Conservation (phyloP, 1,140 invertebrate species). For the Drosophila mauritiana region DNA sequence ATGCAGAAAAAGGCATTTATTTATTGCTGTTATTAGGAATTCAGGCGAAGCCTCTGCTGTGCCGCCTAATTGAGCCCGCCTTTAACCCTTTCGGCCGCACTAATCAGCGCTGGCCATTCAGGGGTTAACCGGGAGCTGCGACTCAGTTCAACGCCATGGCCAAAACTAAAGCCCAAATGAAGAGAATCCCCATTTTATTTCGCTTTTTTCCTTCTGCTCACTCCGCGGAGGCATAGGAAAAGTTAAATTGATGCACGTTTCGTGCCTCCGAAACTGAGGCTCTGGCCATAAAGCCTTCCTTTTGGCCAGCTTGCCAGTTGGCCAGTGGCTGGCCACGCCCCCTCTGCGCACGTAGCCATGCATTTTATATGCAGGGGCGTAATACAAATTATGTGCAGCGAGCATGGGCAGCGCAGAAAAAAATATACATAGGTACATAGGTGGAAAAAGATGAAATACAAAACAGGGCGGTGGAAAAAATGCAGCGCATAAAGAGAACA, state of each 20-base stretch:
- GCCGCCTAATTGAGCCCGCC: conserved; percentile 26
- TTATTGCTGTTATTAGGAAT: conserved; percentile 75
- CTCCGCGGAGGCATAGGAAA: conserved; percentile 41
- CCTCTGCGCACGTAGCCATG: conserved; percentile 65
- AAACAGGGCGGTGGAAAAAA: conserved; percentile 5
- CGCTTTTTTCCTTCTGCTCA: neutral
- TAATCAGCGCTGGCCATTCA: conserved; percentile 35
- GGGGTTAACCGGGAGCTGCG: conserved; percentile 30
- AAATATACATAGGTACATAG: conserved; percentile 3
- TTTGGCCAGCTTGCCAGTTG: conserved; percentile 26
- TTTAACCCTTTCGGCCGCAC: conserved; percentile 22
- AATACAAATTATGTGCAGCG: conserved; percentile 76
- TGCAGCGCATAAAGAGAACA: conserved; percentile 41
- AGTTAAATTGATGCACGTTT: conserved; percentile 73
- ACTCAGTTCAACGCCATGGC: neutral
- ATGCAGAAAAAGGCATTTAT: conserved; percentile 65
- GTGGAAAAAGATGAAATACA: conserved; percentile 7
- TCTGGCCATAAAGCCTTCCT: conserved; percentile 58
- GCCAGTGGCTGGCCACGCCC: conserved; percentile 49
- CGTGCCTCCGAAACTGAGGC: conserved; percentile 41
- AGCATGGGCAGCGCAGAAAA: conserved; percentile 14
- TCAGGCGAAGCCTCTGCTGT: conserved; percentile 33
- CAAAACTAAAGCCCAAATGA: conserved; percentile 2
- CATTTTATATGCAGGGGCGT: conserved; percentile 70
- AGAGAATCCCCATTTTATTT: conserved; percentile 17